A percentile compares a stretch with the other conserved stretches of the same genome.
These are phyloP conservation scores for Alcedo atthis DNA, from an alignment of 2,797 vertebrate genomes.

Conservation along the genomic window DNA sequence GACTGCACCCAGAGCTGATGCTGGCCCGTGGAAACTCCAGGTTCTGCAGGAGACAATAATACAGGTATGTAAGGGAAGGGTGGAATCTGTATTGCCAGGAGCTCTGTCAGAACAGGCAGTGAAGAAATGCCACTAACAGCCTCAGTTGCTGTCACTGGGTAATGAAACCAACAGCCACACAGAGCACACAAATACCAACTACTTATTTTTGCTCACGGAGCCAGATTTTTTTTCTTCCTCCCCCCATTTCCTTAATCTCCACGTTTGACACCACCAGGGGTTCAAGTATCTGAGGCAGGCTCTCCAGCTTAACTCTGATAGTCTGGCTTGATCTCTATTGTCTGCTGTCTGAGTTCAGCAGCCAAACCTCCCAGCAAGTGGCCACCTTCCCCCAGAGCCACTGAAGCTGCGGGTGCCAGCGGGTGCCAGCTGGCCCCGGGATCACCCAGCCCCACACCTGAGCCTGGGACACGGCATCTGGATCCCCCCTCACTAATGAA, in stretches of 20 bases:
- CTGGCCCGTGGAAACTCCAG: not conserved
- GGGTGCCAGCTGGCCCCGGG: too few species aligned
- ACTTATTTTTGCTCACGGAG: slow-evolving; percentile 29
- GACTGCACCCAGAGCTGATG: not conserved
- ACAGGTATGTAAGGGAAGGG: not conserved
- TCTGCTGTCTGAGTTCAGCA: slow-evolving; percentile 67
- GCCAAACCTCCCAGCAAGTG: slow-evolving; percentile 75
- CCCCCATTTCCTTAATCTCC: slow-evolving; percentile 63
- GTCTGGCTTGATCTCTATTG: slow-evolving; percentile 77
- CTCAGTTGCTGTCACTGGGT: slow-evolving; percentile 14
- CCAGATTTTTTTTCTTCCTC: not conserved
- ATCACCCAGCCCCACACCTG: too few species aligned
- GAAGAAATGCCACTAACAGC: slow-evolving; percentile 29
- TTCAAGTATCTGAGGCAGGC: slow-evolving; percentile 70
- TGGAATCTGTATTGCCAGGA: not conserved
- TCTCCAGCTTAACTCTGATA: slow-evolving; percentile 67
- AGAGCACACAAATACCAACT: slow-evolving; percentile 7
- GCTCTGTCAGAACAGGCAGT: slow-evolving; percentile 13
- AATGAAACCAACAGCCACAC: slow-evolving; percentile 35
- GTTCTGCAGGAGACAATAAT: not conserved
- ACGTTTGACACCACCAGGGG: slow-evolving; percentile 69
- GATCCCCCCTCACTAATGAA: slow-evolving; percentile 48
- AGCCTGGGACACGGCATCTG: too few species aligned
- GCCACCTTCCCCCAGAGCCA: slow-evolving; percentile 69
- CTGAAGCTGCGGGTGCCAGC: too few species aligned